Evolutionary conservation across 2,797 vertebrate genomes (phyloP).

Genomic region (Capromys pilorides): DNA sequence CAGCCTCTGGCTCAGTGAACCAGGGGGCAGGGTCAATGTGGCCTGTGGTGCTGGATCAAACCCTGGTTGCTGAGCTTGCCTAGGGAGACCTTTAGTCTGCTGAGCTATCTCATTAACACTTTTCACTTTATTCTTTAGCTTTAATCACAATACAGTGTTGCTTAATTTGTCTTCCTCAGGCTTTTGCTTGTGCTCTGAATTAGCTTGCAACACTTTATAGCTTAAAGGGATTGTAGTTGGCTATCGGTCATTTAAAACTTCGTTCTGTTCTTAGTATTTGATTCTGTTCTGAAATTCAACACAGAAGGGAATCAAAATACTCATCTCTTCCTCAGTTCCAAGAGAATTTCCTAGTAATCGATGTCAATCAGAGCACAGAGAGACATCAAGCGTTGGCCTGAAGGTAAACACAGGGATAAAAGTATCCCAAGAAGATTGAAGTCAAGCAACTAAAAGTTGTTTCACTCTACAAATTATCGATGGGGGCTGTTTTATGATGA

Average conservation of each 20-base stretch:
- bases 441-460: background rate
- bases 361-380: background rate
- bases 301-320: background rate
- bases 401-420: background rate
- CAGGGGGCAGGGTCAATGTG: no score
- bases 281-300: background rate
- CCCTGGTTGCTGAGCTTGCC: no score
- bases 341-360: background rate
- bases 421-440: background rate
- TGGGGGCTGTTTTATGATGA: rapidly evolving
- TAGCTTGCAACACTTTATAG: background rate
- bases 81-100: no score
- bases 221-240: background rate
- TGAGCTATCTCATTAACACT: no score
- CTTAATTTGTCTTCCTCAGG: background rate
- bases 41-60: no score
- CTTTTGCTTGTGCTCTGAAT: background rate
- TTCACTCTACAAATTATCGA: background rate
- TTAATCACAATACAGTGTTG: background rate
- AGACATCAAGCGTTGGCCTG: background rate
- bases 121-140: background rate
- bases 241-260: background rate
- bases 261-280: background rate
- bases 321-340: background rate
- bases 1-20: no score